Conservation (phyloP, 2,888 invertebrate genomes). For the Sminthurides aquaticus region DNA sequence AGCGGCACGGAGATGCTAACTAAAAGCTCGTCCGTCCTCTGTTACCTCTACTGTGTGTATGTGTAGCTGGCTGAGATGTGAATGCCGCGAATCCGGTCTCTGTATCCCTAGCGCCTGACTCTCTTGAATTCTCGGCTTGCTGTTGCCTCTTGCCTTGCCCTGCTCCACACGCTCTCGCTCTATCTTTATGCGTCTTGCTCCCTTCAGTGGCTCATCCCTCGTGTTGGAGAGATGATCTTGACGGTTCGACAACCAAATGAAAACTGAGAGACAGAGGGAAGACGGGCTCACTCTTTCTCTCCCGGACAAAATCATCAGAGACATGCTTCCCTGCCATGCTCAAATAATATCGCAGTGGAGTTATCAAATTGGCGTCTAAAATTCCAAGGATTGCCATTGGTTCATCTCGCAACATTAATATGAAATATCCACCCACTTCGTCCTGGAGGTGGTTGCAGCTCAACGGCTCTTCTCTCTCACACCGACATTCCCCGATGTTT, state of each 20-base stretch:
- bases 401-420: conserved; percentile 24
- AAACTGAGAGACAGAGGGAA: conserved; percentile 23
- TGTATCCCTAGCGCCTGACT: not conserved
- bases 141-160: too few species aligned
- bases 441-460: conserved; percentile 23
- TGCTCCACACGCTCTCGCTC: not conserved
- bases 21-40: not conserved
- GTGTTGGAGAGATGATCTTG: not conserved
- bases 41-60: not conserved
- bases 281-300: conserved; percentile 21
- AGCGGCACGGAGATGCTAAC: not conserved
- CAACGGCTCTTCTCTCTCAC: conserved; percentile 15
- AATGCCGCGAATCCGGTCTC: not conserved
- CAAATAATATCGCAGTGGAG: conserved; percentile 24
- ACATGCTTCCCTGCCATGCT: conserved; percentile 26
- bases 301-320: conserved; percentile 18
- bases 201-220: not conserved
- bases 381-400: conserved; percentile 25
- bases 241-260: conserved; percentile 21
- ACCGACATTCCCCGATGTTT: conserved; percentile 23
- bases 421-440: conserved; percentile 26
- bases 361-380: conserved; percentile 28
- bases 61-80: not conserved
- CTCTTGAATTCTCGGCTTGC: too few species aligned
- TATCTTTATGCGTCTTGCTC: not conserved